Base-by-base conservation (phyloP, 2,888 invertebrate genomes). In the Corythucha ciliata region DNA sequence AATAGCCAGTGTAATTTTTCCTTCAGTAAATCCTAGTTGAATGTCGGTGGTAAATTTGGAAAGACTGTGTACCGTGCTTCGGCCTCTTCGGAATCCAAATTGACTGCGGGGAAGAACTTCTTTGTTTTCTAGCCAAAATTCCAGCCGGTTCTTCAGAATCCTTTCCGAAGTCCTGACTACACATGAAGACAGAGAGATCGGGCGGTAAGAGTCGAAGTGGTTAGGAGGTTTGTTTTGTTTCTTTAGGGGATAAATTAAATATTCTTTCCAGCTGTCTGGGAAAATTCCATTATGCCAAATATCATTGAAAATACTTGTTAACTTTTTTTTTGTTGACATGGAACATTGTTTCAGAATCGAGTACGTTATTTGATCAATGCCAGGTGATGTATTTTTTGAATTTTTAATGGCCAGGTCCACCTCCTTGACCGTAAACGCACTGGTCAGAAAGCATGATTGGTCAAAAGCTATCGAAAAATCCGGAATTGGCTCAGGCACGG, bases 321-420 rank as follows among this genome's bases (percentile, higher is more conserved):
- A 12, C 2, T 18, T 12, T 3, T 37, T n/a, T 2, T 24, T 37
- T 37, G 18, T 37, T 22, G n/a, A 6, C 25, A 22, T 2, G 8
- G 4, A 4, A 25, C 24, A 2, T 24, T 22, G 8, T 39, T 21
- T 8, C 1, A 39, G 22, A 5, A 39, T 21, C 4, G 39, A 25
- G 6, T 39, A 39, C 3, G 39, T 8, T 22, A 39, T 1, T 39
- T 39, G 22, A 14, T 39, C 39, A n/a, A 39, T 14, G 2, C 39
- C 39, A 39, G 39, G 22, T n/a, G 39, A 22, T 14, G 39, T 39
- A 10, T 39, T 21, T n/a, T 39, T 39, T 5, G n/a, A n/a, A 8
- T 39, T n/a, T 1, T 10, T 4, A n/a, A 39, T 5, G 1, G 39
- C 39, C 14, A 8, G 14, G 12, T 21, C 2, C 1, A 39, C 14